These are phyloP conservation scores for Orthonychiurus folsomi DNA, from an alignment of 2,888 invertebrate genomes.

Conservation along the genomic window DNA sequence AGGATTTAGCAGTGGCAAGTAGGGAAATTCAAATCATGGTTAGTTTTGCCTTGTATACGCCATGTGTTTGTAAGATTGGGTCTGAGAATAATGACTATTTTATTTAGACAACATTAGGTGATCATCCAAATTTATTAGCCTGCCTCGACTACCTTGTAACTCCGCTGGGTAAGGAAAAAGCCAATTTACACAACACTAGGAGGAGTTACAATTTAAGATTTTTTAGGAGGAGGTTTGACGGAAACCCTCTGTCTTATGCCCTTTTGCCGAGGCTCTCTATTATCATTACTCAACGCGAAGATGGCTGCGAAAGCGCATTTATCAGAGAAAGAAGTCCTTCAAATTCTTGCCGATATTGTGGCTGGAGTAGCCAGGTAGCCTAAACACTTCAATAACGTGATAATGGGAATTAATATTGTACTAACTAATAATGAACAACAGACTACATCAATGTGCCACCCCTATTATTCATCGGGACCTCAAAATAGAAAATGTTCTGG, in stretches of 20 bases:
- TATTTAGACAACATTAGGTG: conserved; percentile 25
- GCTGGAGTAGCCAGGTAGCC: conserved; percentile 81
- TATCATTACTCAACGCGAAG: conserved; percentile 26
- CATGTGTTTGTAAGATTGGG: conserved; percentile 8
- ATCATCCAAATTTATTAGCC: conserved; percentile 28
- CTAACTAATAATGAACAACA: no score
- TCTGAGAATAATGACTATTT: not conserved
- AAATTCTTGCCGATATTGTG: conserved; percentile 84
- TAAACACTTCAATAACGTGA: no score
- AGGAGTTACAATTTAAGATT: not conserved
- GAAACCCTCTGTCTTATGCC: conserved; percentile 34
- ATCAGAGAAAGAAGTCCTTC: conserved; percentile 64
- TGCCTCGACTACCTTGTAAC: conserved; percentile 27
- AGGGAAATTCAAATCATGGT: conserved; percentile 86
- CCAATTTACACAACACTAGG: no score
- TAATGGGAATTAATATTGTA: no score
- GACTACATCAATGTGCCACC: conserved; percentile 84
- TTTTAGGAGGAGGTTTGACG: conserved; percentile 16
- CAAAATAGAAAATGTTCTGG: conserved; percentile 37
- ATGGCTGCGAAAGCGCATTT: conserved; percentile 51
- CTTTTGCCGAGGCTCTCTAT: conserved; percentile 26
- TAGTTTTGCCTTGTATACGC: no score
- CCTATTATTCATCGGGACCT: conserved; percentile 82
- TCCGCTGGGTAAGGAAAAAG: conserved; percentile 18
- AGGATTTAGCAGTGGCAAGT: conserved; percentile 76